Evolutionary conservation across 2,797 vertebrate genomes (phyloP), one percentile per base, ranked within the genome.

Genomic region (Gallinago stenura): DNA sequence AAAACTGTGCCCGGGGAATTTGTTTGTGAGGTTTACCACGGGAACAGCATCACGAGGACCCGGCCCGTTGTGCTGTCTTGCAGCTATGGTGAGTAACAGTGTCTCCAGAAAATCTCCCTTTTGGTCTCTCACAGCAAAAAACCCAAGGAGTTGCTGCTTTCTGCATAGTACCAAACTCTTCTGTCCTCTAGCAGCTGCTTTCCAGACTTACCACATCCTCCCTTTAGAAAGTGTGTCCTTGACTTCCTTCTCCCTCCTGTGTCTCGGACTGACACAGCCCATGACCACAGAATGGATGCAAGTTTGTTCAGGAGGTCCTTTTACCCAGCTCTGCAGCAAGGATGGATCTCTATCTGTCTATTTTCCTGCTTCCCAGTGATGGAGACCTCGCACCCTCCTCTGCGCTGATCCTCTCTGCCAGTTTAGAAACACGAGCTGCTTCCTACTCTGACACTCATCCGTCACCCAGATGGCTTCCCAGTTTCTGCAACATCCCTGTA

Each of bases 61-160:
- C 93, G 82, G 43, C 89, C 96, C 0, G 43, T 97, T 33, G 54
- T 31, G 5, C 61, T 97, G 41, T 87, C 54, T 20, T 97, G 97
- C 83, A 92, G 75, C 45, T 95, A 96, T 0, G 93, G 96, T 97
- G 57, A 97, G 96, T 96, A 92, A 45, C 0, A 0, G 25, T 17
- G 4, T 54, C 22, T 62, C n/a, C 50, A 37, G 61, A 80, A 94
- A 82, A 77, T 43, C 7, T 87, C 45, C 21, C 13, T 77, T 53
- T 88, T 78, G 15, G 37, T 54, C 48, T 78, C 31, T 78, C 24
- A 33, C 58, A 69, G 57, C 50, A 53, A 75, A 51, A 61, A 58
- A 56, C 35, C 39, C 4, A 10, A 62, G 21, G 56, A 66, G 35
- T 10, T 84, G 25, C 56, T 70, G 18, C 9, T 48, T 31, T 50